Base-by-base conservation (phyloP, 2,888 invertebrate species). In the Drosophila mayaguana region DNA sequence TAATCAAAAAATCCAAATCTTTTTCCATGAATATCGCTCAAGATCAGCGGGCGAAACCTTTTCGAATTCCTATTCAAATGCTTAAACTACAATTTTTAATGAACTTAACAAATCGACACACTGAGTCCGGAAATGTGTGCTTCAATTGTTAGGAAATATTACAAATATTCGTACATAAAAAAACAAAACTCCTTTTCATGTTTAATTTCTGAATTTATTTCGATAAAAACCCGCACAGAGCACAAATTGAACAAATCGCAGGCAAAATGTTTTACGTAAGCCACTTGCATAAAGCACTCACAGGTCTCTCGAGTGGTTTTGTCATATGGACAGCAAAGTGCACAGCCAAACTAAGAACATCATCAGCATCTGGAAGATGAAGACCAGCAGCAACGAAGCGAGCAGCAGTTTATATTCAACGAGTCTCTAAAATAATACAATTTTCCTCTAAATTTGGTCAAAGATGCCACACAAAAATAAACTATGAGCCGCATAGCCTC, bases 361-460 rank as follows among this genome's bases (percentile, higher is more conserved):
- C 28, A 54, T 34, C n/a, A 65, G n/a, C 18, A 60, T 25, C n/a
- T 46, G 55, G 32, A 55, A 22, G 45, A 45, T 45, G 22, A 22
- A 16, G 45, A 22, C 45, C 45, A 45, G 34, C 32, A n/a, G 6
- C 25, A 63, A 66, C 63, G 51, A 64, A 68, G 54, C 60, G 22
- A 71, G 65, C 65, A 82, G 75, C 70, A 71, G 77, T 79, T 81
- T 81, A 79, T 57, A 50, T 61, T 61, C 54, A 56, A 69, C 8
- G 50, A 79, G 80, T 78, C 62, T 80, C 83, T 88, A 78, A 83
- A 83, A 88, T 85, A 89, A 89, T 88, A 88, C 79, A 81, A 88
- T 89, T 89, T 86, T 86, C 83, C 77, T 77, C 81, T 83, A 88
- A 88, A 86, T 89, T 89, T 83, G 68, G 72, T 75, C 66, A 72